phyloP scores from a whole-genome alignment of 1,140 invertebrate species.

The Chrysomallon squamiferum region DNA sequence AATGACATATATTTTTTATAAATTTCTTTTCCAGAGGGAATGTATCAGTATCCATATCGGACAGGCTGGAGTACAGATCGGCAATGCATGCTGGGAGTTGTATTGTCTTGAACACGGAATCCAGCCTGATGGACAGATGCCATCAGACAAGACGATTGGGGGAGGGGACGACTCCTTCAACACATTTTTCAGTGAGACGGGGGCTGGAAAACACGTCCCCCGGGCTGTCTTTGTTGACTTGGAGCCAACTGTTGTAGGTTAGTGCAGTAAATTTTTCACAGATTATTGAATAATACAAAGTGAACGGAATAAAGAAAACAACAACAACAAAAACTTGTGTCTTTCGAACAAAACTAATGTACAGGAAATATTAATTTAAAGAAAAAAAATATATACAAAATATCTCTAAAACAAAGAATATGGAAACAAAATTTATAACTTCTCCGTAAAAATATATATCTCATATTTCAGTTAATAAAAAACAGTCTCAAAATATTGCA shows the following conservation, averaged over 20 bases:
- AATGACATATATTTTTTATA: too few relatives aligned
- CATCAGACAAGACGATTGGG: slow-evolving; percentile 41
- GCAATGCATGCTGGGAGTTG: slow-evolving; percentile 17
- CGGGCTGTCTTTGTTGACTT: slow-evolving; percentile 78
- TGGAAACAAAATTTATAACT: too few relatives aligned
- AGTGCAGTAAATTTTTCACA: slow-evolving; percentile 6
- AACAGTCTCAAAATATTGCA: too few relatives aligned
- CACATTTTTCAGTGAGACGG: slow-evolving; percentile 89
- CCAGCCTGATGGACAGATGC: slow-evolving; percentile 15
- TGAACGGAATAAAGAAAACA: too few relatives aligned
- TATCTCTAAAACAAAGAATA: too few relatives aligned
- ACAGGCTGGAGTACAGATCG: slow-evolving; percentile 84
- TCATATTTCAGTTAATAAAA: too few relatives aligned
- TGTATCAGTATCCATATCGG: slow-evolving; percentile 85
- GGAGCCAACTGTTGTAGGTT: slow-evolving; percentile 78
- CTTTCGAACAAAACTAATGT: background rate
- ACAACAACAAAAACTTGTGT: background rate
- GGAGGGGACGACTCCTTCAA: slow-evolving; percentile 84
- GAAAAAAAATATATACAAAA: too few relatives aligned
- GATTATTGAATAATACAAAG: too few relatives aligned
- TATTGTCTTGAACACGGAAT: slow-evolving; percentile 14
- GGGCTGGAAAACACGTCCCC: slow-evolving; percentile 70
- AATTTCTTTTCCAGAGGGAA: slow-evolving; percentile 65
- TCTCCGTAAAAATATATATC: too few relatives aligned
- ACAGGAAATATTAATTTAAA: background rate